These are phyloP conservation scores for Pachyramphus minor DNA, from an alignment of 2,113 vertebrate genomes.

Conservation along the genomic window DNA sequence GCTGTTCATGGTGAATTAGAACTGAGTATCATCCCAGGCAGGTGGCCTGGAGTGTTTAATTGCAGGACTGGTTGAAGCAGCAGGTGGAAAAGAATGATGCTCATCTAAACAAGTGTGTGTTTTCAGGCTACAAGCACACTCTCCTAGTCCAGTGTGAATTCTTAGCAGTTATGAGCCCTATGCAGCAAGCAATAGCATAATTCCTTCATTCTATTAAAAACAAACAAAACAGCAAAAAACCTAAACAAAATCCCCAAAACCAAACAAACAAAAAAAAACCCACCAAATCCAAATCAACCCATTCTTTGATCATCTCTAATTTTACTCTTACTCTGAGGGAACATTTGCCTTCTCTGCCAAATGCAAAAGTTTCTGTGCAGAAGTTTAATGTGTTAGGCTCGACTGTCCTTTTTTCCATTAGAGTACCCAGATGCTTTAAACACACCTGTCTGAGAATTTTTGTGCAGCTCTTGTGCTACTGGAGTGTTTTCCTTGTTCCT, in stretches of 20 bases:
- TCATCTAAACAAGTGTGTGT: neutral
- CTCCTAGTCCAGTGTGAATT: neutral
- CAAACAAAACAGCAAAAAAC: neutral
- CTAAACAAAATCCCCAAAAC: too few relatives aligned
- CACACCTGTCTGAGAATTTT: too few relatives aligned
- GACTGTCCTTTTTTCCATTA: too few relatives aligned
- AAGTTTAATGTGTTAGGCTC: too few relatives aligned
- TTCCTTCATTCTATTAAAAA: neutral
- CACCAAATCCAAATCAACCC: neutral
- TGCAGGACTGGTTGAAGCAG: neutral
- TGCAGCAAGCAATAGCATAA: neutral
- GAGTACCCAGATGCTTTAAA: too few relatives aligned
- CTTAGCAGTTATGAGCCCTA: neutral
- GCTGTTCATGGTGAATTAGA: neutral
- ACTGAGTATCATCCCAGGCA: neutral
- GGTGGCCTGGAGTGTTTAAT: neutral
- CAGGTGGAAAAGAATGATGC: neutral
- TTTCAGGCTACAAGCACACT: neutral
- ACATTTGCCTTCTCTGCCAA: too few relatives aligned
- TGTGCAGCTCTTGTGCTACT: too few relatives aligned
- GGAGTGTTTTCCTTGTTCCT: too few relatives aligned
- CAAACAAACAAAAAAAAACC: neutral
- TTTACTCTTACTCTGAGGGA: too few relatives aligned
- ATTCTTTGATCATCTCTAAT: neutral
- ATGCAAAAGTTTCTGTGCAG: too few relatives aligned